Evolutionary conservation across 2,113 vertebrate genomes (phyloP), one percentile per base, ranked within the genome.

Genomic region (Forbesichthys papilliferus): DNA sequence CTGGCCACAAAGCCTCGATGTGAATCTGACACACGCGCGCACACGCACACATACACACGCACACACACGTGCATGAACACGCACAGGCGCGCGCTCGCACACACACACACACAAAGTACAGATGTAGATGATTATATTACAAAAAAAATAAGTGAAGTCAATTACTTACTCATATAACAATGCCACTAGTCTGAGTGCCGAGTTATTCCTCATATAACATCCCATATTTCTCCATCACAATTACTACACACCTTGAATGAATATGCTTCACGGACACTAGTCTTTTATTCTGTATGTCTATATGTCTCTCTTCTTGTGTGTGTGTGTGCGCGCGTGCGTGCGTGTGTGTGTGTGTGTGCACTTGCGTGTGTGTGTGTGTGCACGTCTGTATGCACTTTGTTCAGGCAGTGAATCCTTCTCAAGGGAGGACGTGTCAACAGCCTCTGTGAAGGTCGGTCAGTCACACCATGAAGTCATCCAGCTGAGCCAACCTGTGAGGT

Each of bases 1-100:
- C 94, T 96, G 51, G 95, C 95, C 48, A 95, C 91, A 48, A 94
- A 95, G 0, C 94, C 95, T 54, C 74, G 84, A 16, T 86, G 86
- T 0, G 93, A 86, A 67, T 97, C 97, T 99, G 77, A 77, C 2
- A 51, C 11, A 74, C 27, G 64, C 49, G 48, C 53, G 18, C 52
- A 59, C 10, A 59, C 20, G 70, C 55, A 67, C 56, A 63, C 49
- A 64, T 55, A 75, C 59, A 73, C 36, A 67, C 60, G n/a, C 77
- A 64, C 56, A 74, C 54, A 74, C 27, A 68, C 56, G 77, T 34
- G 48, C 11, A 16, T 12, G 34, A 51, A 68, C 11, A 48, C 47
- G 47, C 16, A 51, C 51, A 64, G 36, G 34, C n/a, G 18, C 7
- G 36, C 7, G 36, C 20, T 67, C 55, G 64, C 56, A 60, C 49